Evolutionary conservation across 2,113 vertebrate genomes (phyloP).

Genomic region (Epinephelus moara): DNA sequence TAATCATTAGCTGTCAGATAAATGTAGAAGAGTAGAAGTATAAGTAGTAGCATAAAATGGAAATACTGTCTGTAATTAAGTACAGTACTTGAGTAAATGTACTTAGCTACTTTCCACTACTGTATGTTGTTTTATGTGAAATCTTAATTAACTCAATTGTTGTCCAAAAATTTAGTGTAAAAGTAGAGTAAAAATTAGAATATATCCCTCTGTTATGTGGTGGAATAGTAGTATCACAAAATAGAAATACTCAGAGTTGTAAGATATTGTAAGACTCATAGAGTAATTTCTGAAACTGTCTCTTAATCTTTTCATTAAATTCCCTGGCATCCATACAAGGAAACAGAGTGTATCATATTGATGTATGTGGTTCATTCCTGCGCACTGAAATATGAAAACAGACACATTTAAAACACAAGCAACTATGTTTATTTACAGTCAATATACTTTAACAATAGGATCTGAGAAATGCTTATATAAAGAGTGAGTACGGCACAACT

Average conservation of each 20-base stretch:
- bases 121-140: neutral
- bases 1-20: no score
- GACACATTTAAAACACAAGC: neutral
- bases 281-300: neutral
- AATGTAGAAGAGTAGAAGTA: no score
- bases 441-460: neutral
- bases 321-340: neutral
- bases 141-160: neutral
- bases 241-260: neutral
- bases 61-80: neutral
- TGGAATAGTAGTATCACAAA: neutral
- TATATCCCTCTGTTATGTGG: neutral
- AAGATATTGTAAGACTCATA: neutral
- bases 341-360: neutral
- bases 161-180: neutral
- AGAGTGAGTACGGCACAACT: neutral
- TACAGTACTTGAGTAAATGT: neutral
- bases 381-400: neutral
- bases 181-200: neutral
- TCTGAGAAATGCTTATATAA: neutral
- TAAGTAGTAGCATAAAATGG: no score
- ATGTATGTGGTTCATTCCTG: neutral
- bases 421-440: constrained; percentile 24
- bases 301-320: neutral
- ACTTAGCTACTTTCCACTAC: neutral